Conservation (phyloP, 35 echinoderm and acorn worm genomes). For the Chiridota heheva region DNA sequence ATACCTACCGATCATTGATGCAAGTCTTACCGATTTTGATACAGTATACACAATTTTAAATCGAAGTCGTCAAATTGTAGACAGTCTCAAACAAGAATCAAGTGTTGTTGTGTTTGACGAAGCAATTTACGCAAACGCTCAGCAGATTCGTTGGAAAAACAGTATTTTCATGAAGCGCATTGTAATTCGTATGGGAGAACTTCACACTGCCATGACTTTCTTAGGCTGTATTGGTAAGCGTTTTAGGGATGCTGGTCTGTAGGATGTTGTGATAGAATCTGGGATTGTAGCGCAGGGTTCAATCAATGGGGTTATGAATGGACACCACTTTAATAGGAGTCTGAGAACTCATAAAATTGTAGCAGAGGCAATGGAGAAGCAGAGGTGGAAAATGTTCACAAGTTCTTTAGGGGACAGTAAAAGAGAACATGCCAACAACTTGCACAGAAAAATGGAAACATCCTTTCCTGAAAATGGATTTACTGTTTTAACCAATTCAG, state of each 20-base stretch:
- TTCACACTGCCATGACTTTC: conserved; percentile 45
- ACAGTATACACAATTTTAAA: conserved; percentile 65
- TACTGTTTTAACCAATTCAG: background rate
- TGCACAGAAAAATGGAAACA: background rate
- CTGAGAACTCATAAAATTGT: conserved; percentile 55
- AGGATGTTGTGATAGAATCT: conserved; percentile 36
- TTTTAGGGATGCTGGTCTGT: conserved; percentile 59
- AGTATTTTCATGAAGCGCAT: background rate
- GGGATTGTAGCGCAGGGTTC: conserved; percentile 56
- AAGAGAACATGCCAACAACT: background rate
- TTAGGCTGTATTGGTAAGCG: conserved; percentile 51
- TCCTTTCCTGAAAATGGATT: background rate
- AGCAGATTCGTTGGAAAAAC: conserved; percentile 52
- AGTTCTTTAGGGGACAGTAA: conserved; percentile 1
- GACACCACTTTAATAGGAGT: conserved; percentile 59
- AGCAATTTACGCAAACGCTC: conserved; percentile 61
- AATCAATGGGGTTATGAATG: conserved; percentile 34
- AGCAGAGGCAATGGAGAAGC: conserved; percentile 37
- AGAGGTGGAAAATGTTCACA: conserved; percentile 38
- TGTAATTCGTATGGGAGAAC: conserved; percentile 42
- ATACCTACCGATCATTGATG: conserved; percentile 66
- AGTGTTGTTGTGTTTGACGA: conserved; percentile 56
- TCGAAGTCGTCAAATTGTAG: conserved; percentile 38
- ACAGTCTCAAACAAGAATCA: conserved; percentile 4
- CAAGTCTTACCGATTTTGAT: conserved; percentile 58